Percentiles rank a stretch among this genome's conserved stretches.
Conservation (phyloP, 2,113 vertebrate species). For the Lichenostomus cassidix region DNA sequence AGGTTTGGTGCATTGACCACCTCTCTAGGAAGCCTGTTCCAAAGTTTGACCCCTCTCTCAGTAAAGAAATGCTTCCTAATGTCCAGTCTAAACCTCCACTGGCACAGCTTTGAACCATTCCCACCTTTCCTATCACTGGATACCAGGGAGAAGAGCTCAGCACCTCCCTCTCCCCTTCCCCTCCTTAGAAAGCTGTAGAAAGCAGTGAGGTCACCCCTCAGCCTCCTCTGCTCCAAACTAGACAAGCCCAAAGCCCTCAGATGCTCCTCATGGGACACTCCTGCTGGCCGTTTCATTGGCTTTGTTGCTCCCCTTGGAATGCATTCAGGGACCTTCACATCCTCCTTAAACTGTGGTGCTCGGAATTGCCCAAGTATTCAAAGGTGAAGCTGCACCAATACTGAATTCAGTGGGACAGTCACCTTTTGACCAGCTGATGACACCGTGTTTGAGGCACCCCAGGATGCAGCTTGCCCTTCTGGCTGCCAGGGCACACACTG, state of each 20-base stretch:
- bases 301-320: background rate
- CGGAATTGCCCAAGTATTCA: background rate
- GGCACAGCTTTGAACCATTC: background rate
- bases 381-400: background rate
- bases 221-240: background rate
- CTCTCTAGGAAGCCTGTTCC: background rate
- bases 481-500: background rate
- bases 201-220: background rate
- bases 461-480: background rate
- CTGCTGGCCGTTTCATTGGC: background rate
- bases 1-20: fast-evolving
- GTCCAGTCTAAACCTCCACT: background rate
- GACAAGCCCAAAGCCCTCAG: background rate
- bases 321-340: background rate
- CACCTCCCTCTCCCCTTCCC: background rate
- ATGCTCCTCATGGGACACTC: background rate
- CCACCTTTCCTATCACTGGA: fast-evolving
- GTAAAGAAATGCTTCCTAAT: background rate
- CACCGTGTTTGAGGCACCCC: background rate
- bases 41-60: background rate
- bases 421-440: background rate
- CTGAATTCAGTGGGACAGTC: background rate
- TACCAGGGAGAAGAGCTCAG: background rate
- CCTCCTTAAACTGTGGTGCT: background rate
- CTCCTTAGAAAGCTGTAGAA: background rate